Percentiles rank a stretch among this genome's conserved stretches.
Evolutionary conservation across 1,140 invertebrate species (phyloP).

Genomic region (Ceratina calcarata): DNA sequence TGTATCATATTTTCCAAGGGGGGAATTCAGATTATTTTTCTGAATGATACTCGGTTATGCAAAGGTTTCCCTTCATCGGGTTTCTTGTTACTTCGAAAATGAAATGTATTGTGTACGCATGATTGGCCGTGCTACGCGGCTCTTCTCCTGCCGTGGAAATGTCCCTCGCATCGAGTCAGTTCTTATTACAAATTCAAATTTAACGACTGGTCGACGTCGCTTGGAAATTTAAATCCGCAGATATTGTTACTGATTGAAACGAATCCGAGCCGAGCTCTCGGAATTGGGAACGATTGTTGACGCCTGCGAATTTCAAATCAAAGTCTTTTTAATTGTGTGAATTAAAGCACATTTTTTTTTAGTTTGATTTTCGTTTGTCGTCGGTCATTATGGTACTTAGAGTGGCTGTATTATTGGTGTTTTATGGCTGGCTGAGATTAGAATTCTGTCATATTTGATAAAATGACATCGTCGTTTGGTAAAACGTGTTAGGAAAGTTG

Average conservation of each 20-base stretch:
- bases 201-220: conserved; percentile 43
- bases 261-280: conserved; percentile 18
- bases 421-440: too few species aligned
- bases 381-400: not conserved
- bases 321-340: not conserved
- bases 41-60: too few species aligned
- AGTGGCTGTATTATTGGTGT: too few species aligned
- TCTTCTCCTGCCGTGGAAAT: not conserved
- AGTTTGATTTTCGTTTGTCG: not conserved
- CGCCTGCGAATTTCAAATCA: not conserved
- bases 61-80: too few species aligned
- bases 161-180: conserved; percentile 35
- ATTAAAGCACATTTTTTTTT: not conserved
- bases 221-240: conserved; percentile 52
- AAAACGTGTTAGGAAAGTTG: not conserved
- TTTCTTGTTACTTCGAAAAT: too few species aligned
- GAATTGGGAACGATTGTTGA: conserved; percentile 44
- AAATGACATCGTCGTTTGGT: not conserved
- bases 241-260: conserved; percentile 52
- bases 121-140: not conserved
- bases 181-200: conserved; percentile 53
- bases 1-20: too few species aligned
- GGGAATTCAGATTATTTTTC: too few species aligned
- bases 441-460: conserved; percentile 4
- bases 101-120: not conserved